Conservation (phyloP, 1,140 invertebrate species). For the Harlomillsia oculata region DNA sequence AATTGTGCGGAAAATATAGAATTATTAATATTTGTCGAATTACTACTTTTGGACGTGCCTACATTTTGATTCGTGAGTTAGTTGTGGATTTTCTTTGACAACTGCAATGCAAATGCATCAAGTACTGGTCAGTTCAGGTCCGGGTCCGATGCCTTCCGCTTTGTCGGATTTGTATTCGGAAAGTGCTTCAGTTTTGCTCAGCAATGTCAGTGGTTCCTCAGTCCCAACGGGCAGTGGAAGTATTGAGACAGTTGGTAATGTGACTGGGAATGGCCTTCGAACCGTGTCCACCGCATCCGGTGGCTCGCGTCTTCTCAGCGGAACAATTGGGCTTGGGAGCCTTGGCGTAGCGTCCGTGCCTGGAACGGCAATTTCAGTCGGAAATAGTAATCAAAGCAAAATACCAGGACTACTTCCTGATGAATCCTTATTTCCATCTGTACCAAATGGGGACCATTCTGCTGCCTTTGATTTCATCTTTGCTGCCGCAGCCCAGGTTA, state of each 20-base stretch:
- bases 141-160: constrained; percentile 6
- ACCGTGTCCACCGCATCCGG: constrained; percentile 6
- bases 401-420: constrained; percentile 13
- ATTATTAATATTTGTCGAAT: too few relatives aligned
- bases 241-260: too few relatives aligned
- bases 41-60: too few relatives aligned
- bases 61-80: neutral
- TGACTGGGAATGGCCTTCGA: constrained; percentile 8
- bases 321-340: constrained; percentile 3
- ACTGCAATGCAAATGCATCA: constrained; percentile 21
- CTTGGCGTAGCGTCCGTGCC: neutral
- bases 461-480: constrained; percentile 31
- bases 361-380: neutral
- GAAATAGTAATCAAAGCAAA: constrained; percentile 6
- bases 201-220: neutral
- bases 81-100: neutral
- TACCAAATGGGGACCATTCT: constrained; percentile 11
- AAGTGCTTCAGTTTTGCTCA: constrained; percentile 14
- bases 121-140: constrained; percentile 3
- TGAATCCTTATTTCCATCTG: neutral
- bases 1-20: too few relatives aligned
- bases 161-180: constrained; percentile 20
- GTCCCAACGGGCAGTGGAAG: neutral
- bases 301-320: constrained; percentile 13
- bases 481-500: constrained; percentile 31